Evolutionary conservation across 1,140 invertebrate genomes (phyloP).

Genomic region (Drosophila cardini): DNA sequence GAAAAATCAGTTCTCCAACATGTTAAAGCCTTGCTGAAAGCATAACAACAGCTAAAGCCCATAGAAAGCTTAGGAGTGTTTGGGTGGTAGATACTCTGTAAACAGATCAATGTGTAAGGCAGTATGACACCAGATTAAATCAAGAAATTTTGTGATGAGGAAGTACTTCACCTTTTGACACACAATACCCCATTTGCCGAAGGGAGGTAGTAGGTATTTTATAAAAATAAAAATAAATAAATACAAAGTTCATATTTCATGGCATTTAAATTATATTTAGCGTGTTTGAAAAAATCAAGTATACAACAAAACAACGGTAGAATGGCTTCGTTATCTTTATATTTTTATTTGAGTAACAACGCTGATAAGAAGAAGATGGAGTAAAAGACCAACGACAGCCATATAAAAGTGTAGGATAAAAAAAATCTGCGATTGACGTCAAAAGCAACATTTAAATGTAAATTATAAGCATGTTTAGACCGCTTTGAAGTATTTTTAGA

Average conservation of each 20-base stretch:
- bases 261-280: constrained; percentile 25
- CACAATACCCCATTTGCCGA: not conserved
- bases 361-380: constrained; percentile 21
- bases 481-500: constrained; percentile 52
- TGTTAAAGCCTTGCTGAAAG: not conserved
- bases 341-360: constrained; percentile 23
- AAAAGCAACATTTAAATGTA: constrained; percentile 56
- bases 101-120: too few species aligned
- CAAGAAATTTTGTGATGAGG: too few species aligned
- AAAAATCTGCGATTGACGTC: constrained; percentile 65
- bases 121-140: too few species aligned
- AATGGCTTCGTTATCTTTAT: constrained; percentile 41
- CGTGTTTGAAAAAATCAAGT: not conserved
- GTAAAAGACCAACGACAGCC: not conserved
- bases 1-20: not conserved
- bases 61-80: not conserved
- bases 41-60: not conserved
- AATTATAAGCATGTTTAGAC: constrained; percentile 49
- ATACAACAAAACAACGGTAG: constrained; percentile 9
- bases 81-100: not conserved
- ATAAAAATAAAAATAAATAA: constrained; percentile 8
- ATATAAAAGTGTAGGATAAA: constrained; percentile 16
- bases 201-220: not conserved
- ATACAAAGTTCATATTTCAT: constrained; percentile 13
- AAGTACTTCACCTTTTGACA: not conserved